Percentiles rank a stretch among this genome's conserved stretches.
Evolutionary conservation across 2,113 vertebrate genomes (phyloP).

Genomic region (Xenopus laevis): DNA sequence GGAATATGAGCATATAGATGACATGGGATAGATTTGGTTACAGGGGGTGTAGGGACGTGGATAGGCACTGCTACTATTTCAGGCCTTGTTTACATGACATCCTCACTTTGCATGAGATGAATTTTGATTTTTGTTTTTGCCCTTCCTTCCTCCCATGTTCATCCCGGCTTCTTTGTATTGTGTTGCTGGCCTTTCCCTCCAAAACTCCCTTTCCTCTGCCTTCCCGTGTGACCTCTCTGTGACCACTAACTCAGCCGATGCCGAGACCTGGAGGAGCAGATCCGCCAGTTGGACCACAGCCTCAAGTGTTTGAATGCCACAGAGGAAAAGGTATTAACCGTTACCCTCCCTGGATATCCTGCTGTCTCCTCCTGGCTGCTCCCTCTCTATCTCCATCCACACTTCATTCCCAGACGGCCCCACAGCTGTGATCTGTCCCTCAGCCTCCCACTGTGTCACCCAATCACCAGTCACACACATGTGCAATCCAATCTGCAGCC

Average conservation of each 20-base stretch:
- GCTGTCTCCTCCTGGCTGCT: constrained; percentile 40
- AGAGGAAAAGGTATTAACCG: constrained; percentile 86
- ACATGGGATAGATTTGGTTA: too few species aligned
- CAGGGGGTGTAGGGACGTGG: too few species aligned
- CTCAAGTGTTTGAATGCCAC: constrained; percentile 87
- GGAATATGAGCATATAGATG: too few species aligned
- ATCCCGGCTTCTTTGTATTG: constrained; percentile 8
- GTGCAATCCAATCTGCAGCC: neutral
- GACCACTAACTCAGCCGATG: constrained; percentile 78
- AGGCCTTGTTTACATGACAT: constrained; percentile 51
- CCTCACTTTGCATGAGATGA: constrained; percentile 28
- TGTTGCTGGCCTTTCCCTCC: constrained; percentile 1
- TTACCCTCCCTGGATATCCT: constrained; percentile 34
- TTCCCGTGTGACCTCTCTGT: neutral
- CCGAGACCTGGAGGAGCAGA: constrained; percentile 83
- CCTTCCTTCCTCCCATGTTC: constrained; percentile 12
- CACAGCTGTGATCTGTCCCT: constrained; percentile 4
- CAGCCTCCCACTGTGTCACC: neutral
- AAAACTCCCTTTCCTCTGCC: constrained; percentile 6
- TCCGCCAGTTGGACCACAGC: constrained; percentile 84
- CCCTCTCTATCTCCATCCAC: constrained; percentile 38
- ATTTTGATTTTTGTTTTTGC: constrained; percentile 34
- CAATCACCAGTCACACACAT: neutral
- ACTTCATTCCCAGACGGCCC: neutral
- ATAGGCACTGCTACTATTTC: constrained; percentile 11